Base-by-base conservation (phyloP, 1,140 invertebrate genomes). In the Alviniconcha marisindica region DNA sequence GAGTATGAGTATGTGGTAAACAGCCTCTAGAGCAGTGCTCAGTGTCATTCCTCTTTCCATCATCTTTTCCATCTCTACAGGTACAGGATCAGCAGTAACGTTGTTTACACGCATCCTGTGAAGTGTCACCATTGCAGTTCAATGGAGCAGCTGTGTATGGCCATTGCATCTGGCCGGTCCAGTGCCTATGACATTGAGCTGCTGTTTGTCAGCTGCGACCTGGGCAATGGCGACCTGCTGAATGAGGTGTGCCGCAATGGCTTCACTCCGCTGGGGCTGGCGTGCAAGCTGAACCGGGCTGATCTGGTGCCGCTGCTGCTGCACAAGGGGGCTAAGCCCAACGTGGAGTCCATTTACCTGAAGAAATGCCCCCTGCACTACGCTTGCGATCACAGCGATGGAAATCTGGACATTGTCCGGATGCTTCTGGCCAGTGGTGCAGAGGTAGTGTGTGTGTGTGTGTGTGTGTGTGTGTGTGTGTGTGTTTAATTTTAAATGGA, bases 341-440 rank as follows among this genome's bases (percentile, higher is more conserved):
- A 86, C 63, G 69, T 56, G 4, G 3, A 24, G 1, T 83, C 85
- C n/a, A 38, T 51, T 1, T 81, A 74, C 38, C 36, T 51, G 24
- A 60, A 42, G 3, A 86, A 74, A 44, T 42, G 28, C 2, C 85
- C 85, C 24, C 85, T 86, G 24, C 85, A 86, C 48, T 83, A 83
- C 71, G 85, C 85, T 33, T 84, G 85, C 71, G 51, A 79, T 36
- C 83, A 84, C 60, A 66, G 42, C 33, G 28, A 66, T 31, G 85
- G 83, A 1, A 86, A 84, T 66, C 3, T 74, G 10, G 83, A 83
- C 2, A 40, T 84, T 42, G 83, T 84, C 24, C 33, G 66, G 24
- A 54, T 71, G 28, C 38, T 86, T 1, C 28, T 86, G 3, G 77
- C 82, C 12, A 81, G 74, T 36, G 80, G 81, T 18, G 83, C 83